Base-by-base conservation (phyloP, 1,140 invertebrate genomes). In the Thaumetopoea pityocampa region DNA sequence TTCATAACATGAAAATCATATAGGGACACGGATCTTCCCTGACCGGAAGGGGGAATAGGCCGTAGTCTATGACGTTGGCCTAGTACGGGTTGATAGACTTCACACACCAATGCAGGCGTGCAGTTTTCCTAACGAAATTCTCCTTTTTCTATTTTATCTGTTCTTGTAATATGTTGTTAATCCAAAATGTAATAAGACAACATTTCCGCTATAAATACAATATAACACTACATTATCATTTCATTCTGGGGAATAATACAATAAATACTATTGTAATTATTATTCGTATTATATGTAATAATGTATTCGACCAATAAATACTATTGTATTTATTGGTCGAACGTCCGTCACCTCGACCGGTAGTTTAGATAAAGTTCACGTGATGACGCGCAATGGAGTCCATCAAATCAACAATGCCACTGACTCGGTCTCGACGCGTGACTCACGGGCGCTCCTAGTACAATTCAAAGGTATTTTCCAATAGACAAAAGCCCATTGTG, bases 401-500 rank as follows among this genome's bases (percentile, higher is more conserved):
- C 10, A 10, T 9, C 22, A 17, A 33, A 10, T 16, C 22, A 1
- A 40, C 27, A 29, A 14, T 38, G 2, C 14, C 22, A 17, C 34
- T 35, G 23, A 26, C 34, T 36, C 9, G 19, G 30, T 19, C 29
- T 19, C 20, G 5, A 4, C 22, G 32, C 24, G 42, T 49, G 42
- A 50, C 46, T 45, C 46, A 45, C 22, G 41, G 38, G 6, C 37
- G 16, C 35, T 12, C 28, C 16, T n/a, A 32, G 3, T 19, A 17
- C 34, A 22, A 38, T 42, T 28, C 32, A 44, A 60, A 44, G 14
- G 24, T 47, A 60, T 60, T 58, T 63, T 36, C 24, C 53, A 45
- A 61, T 65, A 69, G 52, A 67, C 69, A 73, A 77, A 69, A 66
- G 61, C 28, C 59, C 51, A 69, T 77, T 73, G 67, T 71, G 28